These are phyloP conservation scores for Austrofundulus limnaeus DNA, from an alignment of 2,113 vertebrate species.

Conservation along the genomic window DNA sequence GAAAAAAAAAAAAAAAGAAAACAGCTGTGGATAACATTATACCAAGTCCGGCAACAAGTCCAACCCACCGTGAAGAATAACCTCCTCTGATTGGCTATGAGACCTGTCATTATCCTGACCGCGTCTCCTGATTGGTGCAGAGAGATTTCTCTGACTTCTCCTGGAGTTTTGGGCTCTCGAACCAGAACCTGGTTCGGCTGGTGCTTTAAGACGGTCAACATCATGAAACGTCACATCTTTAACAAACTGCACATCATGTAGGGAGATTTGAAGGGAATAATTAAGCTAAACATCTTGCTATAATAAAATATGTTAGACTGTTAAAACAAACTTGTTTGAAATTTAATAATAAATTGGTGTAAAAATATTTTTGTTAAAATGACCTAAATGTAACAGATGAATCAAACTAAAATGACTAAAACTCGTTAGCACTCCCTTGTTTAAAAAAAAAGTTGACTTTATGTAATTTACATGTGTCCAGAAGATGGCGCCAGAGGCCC, in stretches of 20 bases:
- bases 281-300: too few relatives aligned
- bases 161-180: conserved; percentile 37
- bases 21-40: conserved; percentile 74
- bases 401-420: too few relatives aligned
- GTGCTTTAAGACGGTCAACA: neutral
- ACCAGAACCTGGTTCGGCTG: conserved; percentile 8
- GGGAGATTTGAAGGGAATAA: too few relatives aligned
- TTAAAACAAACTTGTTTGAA: too few relatives aligned
- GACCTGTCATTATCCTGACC: conserved; percentile 18
- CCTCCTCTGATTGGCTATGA: conserved; percentile 57
- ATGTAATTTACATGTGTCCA: conserved; percentile 36
- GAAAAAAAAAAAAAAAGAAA: conserved; percentile 65
- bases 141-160: conserved; percentile 17
- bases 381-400: too few relatives aligned
- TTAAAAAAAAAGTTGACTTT: too few relatives aligned
- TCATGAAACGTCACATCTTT: neutral
- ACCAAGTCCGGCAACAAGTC: conserved; percentile 44
- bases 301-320: too few relatives aligned
- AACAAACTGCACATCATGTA: neutral
- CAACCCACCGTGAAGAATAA: conserved; percentile 27
- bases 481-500: conserved; percentile 40
- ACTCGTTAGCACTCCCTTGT: too few relatives aligned
- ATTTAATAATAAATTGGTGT: too few relatives aligned
- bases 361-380: too few relatives aligned
- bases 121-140: conserved; percentile 64